phyloP scores from a whole-genome alignment of 1,140 invertebrate species.

The Melanaphis sacchari region DNA sequence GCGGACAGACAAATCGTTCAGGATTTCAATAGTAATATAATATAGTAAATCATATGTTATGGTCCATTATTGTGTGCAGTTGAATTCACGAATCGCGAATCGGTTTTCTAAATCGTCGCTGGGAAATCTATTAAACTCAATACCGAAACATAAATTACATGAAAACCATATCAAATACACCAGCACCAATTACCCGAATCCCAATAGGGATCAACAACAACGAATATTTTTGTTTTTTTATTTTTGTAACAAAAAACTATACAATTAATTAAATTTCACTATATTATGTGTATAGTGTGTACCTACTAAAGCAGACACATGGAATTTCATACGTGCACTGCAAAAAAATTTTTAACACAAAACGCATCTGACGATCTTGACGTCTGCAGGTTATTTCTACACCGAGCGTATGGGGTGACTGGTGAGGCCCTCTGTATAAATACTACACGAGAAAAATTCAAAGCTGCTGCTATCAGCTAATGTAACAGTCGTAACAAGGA shows the following conservation, averaged over 20 bases:
- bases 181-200: neutral
- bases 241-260: neutral
- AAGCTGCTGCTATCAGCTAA: neutral
- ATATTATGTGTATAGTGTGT: no score
- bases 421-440: neutral
- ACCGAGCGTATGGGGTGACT: no score
- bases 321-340: no score
- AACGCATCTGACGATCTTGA: neutral
- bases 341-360: no score
- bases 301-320: neutral
- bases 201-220: neutral
- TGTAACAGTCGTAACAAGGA: neutral
- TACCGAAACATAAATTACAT: neutral
- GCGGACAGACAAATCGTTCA: neutral
- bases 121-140: neutral
- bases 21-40: conserved; percentile 12
- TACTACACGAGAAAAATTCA: neutral
- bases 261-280: neutral
- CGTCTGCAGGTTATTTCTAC: no score
- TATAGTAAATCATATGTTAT: neutral
- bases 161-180: neutral
- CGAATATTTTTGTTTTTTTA: no score
- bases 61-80: neutral
- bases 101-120: neutral
- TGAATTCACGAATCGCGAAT: neutral